Evolutionary conservation across 92 coral and sea anemone genomes (phyloP).

Genomic region (Ricordea florida): DNA sequence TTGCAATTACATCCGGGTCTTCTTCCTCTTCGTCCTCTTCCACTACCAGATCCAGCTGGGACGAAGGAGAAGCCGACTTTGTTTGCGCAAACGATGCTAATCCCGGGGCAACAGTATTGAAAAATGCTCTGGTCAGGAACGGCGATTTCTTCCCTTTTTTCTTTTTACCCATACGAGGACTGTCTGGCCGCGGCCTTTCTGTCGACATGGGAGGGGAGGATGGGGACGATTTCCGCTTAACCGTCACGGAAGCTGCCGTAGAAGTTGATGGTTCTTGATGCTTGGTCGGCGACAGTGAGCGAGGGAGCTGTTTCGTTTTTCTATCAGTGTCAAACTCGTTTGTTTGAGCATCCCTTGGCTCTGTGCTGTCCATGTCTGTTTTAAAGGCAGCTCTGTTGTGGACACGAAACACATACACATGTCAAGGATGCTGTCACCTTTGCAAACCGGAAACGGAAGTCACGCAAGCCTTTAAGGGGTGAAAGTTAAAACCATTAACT

Average conservation of each 20-base stretch:
- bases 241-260: no score
- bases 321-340: background rate
- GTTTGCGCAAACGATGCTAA: conserved; percentile 65
- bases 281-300: background rate
- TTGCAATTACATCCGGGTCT: conserved; percentile 81
- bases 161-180: no score
- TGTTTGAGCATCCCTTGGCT: background rate
- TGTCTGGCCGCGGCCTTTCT: background rate
- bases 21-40: conserved; percentile 34
- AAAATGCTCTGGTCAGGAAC: conserved; percentile 68
- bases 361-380: background rate
- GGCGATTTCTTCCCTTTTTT: conserved; percentile 16
- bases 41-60: conserved; percentile 3
- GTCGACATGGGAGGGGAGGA: background rate
- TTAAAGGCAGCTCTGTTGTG: background rate
- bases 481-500: no score
- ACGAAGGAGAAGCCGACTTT: background rate
- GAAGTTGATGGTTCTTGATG: conserved; percentile 7
- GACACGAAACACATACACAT: background rate
- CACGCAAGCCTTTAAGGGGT: no score
- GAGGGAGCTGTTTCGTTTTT: background rate
- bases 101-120: conserved; percentile 83
- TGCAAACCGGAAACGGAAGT: no score
- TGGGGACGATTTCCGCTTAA: background rate
- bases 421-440: no score